Base-by-base conservation (phyloP, 37 sponge, comb jelly and placozoan genomes). In the Tethya wilhelma region DNA sequence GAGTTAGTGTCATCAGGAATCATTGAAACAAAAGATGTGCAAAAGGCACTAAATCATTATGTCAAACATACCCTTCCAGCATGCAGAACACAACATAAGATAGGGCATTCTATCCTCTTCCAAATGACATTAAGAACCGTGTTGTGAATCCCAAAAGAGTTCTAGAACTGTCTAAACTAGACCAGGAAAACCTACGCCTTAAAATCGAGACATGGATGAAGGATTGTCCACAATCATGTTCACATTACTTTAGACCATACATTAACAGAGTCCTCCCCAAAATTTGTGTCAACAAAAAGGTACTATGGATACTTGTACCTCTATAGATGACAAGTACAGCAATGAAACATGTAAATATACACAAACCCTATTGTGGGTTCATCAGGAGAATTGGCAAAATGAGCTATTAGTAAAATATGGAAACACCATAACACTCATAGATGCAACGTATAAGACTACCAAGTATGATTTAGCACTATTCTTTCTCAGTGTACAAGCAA, bases 391-490 rank as follows among this genome's bases (percentile, higher is more conserved):
- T 26, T 85, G 86, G 86, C 86, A 85, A 58, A 40, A 70, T 36
- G 46, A 77, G 20, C 38, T 85, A 41, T 73, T 85, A 44, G 86
- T 28, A 36, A 29, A 33, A 17, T 85, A 85, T 58, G 86, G 78
- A 17, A 77, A 77, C 64, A 74, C 68, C 34, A 71, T 77, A 3
- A 59, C 44, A 25, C 72, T 85, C 12, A 33, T 84, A 34, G 69
- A 84, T 74, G 84, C 84, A n/a, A 84, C 58, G 36, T 84, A 84
- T 44, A 68, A 70, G 38, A 85, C 86, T 2, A 85, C 72, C 4
- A 69, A 59, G 55, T 85, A 85, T 69, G 73, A 77, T 4, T 30
- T 85, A 32, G 67, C 86, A 70, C 63, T 77, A 30, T 85, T 85
- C 31, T 85, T 85, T 70, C n/a, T 85, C 11, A 44, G 66, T 58